Evolutionary conservation across 2,113 vertebrate species (phyloP), one percentile per base, ranked within the genome.

Genomic region (Mola mola): DNA sequence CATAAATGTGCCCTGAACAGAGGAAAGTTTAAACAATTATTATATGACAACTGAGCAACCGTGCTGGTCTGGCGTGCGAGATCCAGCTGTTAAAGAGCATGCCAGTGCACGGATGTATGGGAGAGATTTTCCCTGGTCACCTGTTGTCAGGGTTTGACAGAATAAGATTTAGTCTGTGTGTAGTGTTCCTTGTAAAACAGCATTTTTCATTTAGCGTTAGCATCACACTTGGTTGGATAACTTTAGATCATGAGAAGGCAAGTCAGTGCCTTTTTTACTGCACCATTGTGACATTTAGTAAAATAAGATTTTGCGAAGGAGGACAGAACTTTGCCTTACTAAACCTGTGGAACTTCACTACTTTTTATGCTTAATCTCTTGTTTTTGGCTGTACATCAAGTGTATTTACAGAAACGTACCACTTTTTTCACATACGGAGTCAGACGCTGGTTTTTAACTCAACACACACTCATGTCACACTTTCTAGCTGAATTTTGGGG

Each of bases 251-350:
- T 66, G 61, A 70, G 61, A 83, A 84, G 84, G 83, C 88, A 83
- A 48, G 44, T 72, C 50, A 47, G 82, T 84, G 84, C 78, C 82
- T 88, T 88, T 36, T 78, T 67, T 52, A 49, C 41, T 49, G 55
- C 61, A 61, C 55, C 75, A 63, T 28, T 3, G 29, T 72, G 41
- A 81, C 34, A 59, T 66, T 72, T 48, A 43, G 42, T 29, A 42
- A 43, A 34, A 34, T 19, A 28, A 42, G 21, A 62, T 44, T 76
- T 72, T 38, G 56, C 61, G 47, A 69, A 66, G 51, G 52, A 83
- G 77, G 71, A 87, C 66, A 68, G 29, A 71, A 71, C 72, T 82
- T 89, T 89, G 89, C 91, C 89, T 92, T 91, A 91, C 72, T 73
- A 71, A 87, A 81, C 87, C 82, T 87, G 85, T 90, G 87, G 87